Evolutionary conservation across 2,888 invertebrate genomes (phyloP).

Genomic region (Limnephilus lunatus): DNA sequence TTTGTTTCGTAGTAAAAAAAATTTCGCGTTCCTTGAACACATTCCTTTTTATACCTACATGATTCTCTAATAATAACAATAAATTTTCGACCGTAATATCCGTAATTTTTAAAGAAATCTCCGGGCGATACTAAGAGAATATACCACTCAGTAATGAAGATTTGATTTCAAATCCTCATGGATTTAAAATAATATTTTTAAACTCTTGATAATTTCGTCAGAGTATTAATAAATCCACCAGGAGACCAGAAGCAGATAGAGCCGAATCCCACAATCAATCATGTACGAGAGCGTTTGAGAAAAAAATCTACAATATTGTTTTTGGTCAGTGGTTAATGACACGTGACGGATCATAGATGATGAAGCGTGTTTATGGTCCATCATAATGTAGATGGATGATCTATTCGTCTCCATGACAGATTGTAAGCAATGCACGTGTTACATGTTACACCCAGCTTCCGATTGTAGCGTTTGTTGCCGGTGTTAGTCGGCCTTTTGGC

Average conservation of each 20-base stretch:
- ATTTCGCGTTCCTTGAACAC: too few relatives aligned
- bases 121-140: background rate
- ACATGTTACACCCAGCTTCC: constrained; percentile 31
- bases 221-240: background rate
- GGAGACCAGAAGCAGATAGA: background rate
- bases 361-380: constrained; percentile 57
- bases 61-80: too few relatives aligned
- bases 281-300: constrained; percentile 26
- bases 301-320: constrained; percentile 57
- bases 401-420: constrained; percentile 51
- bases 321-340: constrained; percentile 56
- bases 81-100: too few relatives aligned
- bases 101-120: too few relatives aligned
- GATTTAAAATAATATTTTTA: background rate
- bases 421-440: constrained; percentile 46
- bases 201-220: background rate
- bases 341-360: constrained; percentile 53
- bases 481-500: constrained; percentile 15
- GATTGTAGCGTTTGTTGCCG: constrained; percentile 34
- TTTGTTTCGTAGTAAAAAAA: too few relatives aligned
- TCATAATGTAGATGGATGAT: constrained; percentile 57
- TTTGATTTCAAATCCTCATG: background rate
- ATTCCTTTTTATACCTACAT: too few relatives aligned
- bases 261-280: constrained; percentile 39
- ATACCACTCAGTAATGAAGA: background rate